Evolutionary conservation across 2,113 vertebrate genomes (phyloP), one percentile per base, ranked within the genome.

Genomic region (Chlamydotis undulata): DNA sequence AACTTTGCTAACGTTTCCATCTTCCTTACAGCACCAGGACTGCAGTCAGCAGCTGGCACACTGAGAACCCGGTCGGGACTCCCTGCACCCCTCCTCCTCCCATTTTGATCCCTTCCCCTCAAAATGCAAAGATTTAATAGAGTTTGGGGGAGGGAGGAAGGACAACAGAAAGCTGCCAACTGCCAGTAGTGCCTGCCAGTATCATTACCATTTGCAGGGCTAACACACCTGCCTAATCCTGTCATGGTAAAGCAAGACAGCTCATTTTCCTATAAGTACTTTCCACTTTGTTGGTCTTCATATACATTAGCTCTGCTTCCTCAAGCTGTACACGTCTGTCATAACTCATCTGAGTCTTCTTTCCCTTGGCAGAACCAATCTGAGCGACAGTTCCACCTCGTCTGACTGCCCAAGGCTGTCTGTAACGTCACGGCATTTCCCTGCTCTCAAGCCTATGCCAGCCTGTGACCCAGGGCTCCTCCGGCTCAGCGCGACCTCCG

Each of bases 401-500:
- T 2, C 33, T 22, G 22, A 31, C 75, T 37, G 88, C 81, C 63
- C 3, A 8, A 69, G 68, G 73, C 76, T 80, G 73, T 31, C 52
- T 56, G 39, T 16, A 68, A 52, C 39, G 3, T 7, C 13, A 24
- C 47, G 68, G 35, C 64, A 83, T 41, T 16, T 61, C 41, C 59
- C 63, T 18, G 24, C 45, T 59, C 56, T 22, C 65, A 28, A 33
- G 22, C n/a, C 29, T 4, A 10, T 0, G 0, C 33, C 71, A 60
- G 52, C 26, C 55, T 11, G 41, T 8, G 12, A 45, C 33, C 63
- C 43, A 12, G 16, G 33, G 61, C 74, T 74, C 39, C 33, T 47
- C 23, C 24, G 2, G n/a, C 47, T 53, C 67, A 6, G 16, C 4
- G 1, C 0, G 3, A 61, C 60, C n/a, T 49, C 79, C 13, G 0